phyloP scores from a whole-genome alignment of 2,797 vertebrate genomes.

The Cuniculus paca region DNA sequence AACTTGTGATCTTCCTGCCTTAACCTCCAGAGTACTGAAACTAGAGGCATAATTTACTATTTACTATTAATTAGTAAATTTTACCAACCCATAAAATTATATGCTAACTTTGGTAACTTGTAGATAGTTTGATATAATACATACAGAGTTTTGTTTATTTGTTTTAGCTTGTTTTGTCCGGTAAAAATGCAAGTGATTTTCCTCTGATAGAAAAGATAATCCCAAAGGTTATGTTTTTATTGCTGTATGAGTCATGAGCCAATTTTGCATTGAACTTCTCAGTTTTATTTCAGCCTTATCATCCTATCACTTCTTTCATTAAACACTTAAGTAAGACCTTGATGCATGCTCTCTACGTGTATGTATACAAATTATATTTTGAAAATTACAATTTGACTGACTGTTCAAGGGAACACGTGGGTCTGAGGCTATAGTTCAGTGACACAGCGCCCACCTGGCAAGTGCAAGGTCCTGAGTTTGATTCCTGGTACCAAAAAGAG shows the following conservation, averaged over 20 bases:
- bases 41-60: not conserved
- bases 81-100: not conserved
- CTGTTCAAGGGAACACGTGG: not conserved
- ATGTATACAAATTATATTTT: slow-evolving; percentile 2
- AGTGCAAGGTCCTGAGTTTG: no score
- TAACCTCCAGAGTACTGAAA: no score
- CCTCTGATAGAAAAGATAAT: slow-evolving; percentile 19
- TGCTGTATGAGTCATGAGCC: not conserved
- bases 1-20: no score
- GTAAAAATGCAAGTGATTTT: not conserved
- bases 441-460: no score
- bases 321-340: slow-evolving; percentile 3
- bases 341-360: not conserved
- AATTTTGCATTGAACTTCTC: not conserved
- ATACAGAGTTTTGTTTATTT: not conserved
- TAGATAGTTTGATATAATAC: not conserved
- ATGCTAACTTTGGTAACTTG: not conserved
- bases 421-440: no score
- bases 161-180: not conserved
- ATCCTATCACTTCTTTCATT: not conserved
- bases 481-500: no score
- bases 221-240: no score
- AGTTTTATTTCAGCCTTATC: not conserved
- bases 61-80: not conserved
- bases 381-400: not conserved